These are phyloP conservation scores for Megaustenia siamemsis DNA, from an alignment of 2,888 invertebrate species.

Conservation along the genomic window DNA sequence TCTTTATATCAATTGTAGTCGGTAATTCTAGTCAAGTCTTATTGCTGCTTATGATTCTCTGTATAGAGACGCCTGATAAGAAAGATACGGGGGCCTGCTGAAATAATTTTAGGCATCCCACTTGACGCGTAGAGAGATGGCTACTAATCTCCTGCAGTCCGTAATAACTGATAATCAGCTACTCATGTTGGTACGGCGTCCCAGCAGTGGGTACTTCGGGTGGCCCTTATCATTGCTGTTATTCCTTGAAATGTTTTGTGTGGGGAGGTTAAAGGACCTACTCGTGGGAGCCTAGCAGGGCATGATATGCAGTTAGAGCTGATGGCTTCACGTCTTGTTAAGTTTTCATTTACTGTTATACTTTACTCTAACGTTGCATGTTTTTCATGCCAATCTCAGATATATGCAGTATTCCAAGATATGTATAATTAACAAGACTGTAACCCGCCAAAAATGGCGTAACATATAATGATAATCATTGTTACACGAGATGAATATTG, in stretches of 20 bases:
- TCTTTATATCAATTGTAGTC: constrained; percentile 7
- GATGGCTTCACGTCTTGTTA: too few species aligned
- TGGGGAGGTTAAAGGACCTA: too few species aligned
- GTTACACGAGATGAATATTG: too few species aligned
- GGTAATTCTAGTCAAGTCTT: neutral
- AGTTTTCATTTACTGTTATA: too few species aligned
- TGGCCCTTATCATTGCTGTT: neutral
- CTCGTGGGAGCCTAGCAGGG: neutral
- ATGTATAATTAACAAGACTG: too few species aligned
- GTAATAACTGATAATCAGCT: constrained; percentile 11
- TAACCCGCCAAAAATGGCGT: too few species aligned
- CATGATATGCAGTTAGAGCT: neutral
- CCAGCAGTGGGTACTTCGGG: neutral
- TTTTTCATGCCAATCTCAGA: too few species aligned
- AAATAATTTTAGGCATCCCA: constrained; percentile 22
- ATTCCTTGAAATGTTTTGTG: neutral
- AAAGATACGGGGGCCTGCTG: constrained; percentile 13
- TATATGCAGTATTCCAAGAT: too few species aligned
- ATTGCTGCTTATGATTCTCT: neutral
- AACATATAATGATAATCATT: too few species aligned
- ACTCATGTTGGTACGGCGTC: neutral
- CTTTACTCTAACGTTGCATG: too few species aligned
- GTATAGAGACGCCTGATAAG: constrained; percentile 2
- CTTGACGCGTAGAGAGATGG: neutral
- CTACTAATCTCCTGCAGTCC: neutral